phyloP scores from a whole-genome alignment of 2,797 vertebrate genomes.

The Astyanax mexicanus region DNA sequence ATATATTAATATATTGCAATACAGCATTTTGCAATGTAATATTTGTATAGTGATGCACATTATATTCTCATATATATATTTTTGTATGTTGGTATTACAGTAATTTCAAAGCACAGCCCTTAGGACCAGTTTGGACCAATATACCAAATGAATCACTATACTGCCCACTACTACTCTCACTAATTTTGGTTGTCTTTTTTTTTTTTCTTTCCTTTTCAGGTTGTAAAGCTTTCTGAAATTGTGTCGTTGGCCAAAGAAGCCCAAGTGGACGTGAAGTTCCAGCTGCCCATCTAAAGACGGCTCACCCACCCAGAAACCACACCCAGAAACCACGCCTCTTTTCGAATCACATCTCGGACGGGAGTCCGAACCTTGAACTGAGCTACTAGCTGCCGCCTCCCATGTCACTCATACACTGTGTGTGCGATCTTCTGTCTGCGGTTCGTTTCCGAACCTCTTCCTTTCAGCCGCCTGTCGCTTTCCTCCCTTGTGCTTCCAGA shows the following conservation, averaged over 20 bases:
- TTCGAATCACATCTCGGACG: slow-evolving; percentile 8
- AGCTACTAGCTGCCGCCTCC: slow-evolving; percentile 36
- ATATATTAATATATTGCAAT: too few relatives aligned
- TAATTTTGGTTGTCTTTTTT: neutral
- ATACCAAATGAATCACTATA: too few relatives aligned
- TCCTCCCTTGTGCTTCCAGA: slow-evolving; percentile 30
- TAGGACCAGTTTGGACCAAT: too few relatives aligned
- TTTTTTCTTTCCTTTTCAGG: slow-evolving; percentile 71
- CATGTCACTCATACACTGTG: slow-evolving; percentile 15
- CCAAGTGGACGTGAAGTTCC: slow-evolving; percentile 97
- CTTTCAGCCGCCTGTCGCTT: neutral
- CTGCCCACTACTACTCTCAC: neutral
- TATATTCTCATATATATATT: too few relatives aligned
- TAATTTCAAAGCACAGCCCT: too few relatives aligned
- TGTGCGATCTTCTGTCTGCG: slow-evolving; percentile 6
- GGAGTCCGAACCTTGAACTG: slow-evolving; percentile 26
- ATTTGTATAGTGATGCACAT: too few relatives aligned
- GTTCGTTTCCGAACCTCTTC: slow-evolving; percentile 16
- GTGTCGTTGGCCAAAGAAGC: slow-evolving; percentile 94
- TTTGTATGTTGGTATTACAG: too few relatives aligned
- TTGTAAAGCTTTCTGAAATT: slow-evolving; percentile 98
- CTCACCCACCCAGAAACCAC: slow-evolving; percentile 28
- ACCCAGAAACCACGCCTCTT: slow-evolving; percentile 10
- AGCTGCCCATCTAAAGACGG: slow-evolving; percentile 89
- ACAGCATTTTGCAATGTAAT: too few relatives aligned